Conservation (phyloP, 2,888 invertebrate species). For the Phortica okadai region DNA sequence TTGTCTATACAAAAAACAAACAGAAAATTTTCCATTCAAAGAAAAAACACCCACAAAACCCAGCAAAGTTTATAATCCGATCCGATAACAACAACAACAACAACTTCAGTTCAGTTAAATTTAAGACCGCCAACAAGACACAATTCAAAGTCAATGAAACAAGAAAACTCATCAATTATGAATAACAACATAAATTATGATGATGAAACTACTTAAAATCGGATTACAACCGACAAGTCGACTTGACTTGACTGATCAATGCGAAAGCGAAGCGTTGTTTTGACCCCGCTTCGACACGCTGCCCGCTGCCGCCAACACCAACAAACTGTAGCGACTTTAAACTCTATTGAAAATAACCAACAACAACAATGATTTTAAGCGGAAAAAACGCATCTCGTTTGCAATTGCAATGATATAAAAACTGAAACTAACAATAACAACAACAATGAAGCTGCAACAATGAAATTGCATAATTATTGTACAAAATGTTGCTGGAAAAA, state of each 20-base stretch:
- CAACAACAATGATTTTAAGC: background rate
- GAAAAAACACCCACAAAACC: background rate
- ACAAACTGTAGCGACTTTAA: background rate
- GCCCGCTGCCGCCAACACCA: background rate
- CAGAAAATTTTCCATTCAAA: background rate
- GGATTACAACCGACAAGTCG: conserved; percentile 4
- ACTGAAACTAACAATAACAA: conserved; percentile 27
- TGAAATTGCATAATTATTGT: conserved; percentile 42
- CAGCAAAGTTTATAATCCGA: background rate
- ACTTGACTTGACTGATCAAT: background rate
- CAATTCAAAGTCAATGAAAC: conserved; percentile 21
- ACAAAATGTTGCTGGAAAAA: conserved; percentile 13
- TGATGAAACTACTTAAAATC: conserved; percentile 30
- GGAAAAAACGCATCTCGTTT: background rate
- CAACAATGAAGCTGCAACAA: conserved; percentile 21
- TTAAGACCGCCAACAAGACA: conserved; percentile 9
- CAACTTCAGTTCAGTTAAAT: background rate
- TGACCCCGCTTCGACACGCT: background rate
- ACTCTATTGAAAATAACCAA: background rate
- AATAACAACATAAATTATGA: conserved; percentile 30
- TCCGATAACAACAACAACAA: background rate
- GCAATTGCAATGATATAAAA: conserved; percentile 28
- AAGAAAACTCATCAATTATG: conserved; percentile 28
- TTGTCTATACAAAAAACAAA: background rate
- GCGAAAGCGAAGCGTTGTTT: background rate